Base-by-base conservation (phyloP, 2,888 invertebrate genomes). In the Drosophila merina region DNA sequence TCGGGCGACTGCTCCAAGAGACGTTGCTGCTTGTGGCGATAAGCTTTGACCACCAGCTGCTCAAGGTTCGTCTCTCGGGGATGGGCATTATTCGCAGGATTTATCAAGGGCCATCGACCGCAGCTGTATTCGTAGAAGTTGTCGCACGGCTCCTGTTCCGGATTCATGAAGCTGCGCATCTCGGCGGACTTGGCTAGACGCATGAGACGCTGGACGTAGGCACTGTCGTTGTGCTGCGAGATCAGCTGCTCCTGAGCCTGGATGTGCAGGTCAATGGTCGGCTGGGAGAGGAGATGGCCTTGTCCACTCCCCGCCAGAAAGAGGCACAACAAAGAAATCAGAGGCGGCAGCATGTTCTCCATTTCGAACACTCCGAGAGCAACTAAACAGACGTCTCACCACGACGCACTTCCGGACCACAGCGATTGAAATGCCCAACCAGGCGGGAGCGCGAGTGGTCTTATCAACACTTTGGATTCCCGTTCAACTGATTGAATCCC, bases 101-200 rank as follows among this genome's bases (percentile, higher is more conserved):
- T 83, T 3, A 87, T 73, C 38, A 79, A 86, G 1, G 85, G 72
- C 90, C 90, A 91, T 33, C 86, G 91, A 28, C 90, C 90, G 58
- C 90, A 91, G 38, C 89, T 89, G 67, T 82, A 89, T 31, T 76
- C 82, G 55, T 81, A 91, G 66, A 91, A 91, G 55, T 91, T 82
- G 9, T 86, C 89, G 66, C 90, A 91, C 3, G 87, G 79, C 48
- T 89, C 79, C 28, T 73, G 59, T 7, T 88, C 81, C 7, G 82
- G 60, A 12, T 81, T 80, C 87, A 91, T 90, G 52, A 86, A 91
- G 67, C 81, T 88, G 10, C 81, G 86, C 75, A 91, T 86, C 67
- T 89, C 90, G 6, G 84, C 87, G 10, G 90, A 78, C 49, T 91
- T 88, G 20, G 91, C 87, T 54, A 88, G 60, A 0, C 91, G 76